phyloP scores from a whole-genome alignment of 2,888 invertebrate species.

The Epinotia ramella region DNA sequence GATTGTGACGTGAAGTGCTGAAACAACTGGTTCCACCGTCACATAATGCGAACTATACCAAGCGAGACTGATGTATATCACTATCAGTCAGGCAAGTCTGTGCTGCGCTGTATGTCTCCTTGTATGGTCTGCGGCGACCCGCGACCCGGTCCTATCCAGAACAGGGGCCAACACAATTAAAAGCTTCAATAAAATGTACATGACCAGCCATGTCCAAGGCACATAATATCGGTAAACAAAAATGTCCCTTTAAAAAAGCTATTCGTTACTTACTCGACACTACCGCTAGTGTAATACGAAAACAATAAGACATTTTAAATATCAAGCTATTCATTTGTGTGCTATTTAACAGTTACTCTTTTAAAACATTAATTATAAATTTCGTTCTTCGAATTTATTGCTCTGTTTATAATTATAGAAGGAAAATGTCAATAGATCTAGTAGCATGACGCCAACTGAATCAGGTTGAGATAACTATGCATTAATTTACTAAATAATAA shows the following conservation, averaged over 20 bases:
- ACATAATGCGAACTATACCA: neutral
- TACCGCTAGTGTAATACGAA: constrained; percentile 66
- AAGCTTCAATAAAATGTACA: constrained; percentile 62
- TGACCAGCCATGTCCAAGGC: constrained; percentile 73
- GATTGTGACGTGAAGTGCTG: neutral
- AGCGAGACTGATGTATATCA: neutral
- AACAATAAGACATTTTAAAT: constrained; percentile 62
- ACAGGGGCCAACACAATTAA: constrained; percentile 44
- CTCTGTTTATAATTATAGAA: constrained; percentile 48
- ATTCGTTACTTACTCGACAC: constrained; percentile 70
- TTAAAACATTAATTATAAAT: constrained; percentile 38
- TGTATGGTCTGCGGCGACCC: constrained; percentile 12
- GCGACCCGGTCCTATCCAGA: constrained; percentile 16
- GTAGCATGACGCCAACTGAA: constrained; percentile 46
- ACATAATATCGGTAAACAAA: constrained; percentile 75
- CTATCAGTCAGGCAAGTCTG: neutral
- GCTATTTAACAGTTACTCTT: constrained; percentile 54
- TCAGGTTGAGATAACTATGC: constrained; percentile 52
- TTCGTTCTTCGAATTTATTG: constrained; percentile 52
- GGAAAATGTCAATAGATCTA: constrained; percentile 40
- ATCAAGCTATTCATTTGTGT: constrained; percentile 70
- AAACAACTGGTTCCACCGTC: too few species aligned
- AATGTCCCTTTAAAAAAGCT: constrained; percentile 78
- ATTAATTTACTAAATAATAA: constrained; percentile 80
- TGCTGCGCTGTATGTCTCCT: neutral